A percentile compares a stretch with the other conserved stretches of the same genome.
phyloP scores from a whole-genome alignment of 1,140 invertebrate genomes.

The Gonioctena quinquepunctata region DNA sequence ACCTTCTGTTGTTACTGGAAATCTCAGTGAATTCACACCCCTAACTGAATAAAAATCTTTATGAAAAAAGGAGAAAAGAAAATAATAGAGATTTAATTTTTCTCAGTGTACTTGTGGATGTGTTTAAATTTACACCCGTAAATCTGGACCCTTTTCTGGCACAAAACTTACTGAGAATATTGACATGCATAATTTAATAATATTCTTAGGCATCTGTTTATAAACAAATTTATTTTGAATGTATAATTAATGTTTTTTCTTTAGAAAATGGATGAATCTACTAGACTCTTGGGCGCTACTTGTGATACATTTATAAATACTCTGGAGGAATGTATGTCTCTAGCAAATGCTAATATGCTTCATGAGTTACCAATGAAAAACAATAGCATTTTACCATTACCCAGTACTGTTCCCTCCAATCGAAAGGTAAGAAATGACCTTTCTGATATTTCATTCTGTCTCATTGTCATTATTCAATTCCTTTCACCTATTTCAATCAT shows the following conservation, averaged over 20 bases:
- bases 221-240: too few relatives aligned
- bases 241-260: slow-evolving; percentile 39
- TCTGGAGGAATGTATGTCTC: slow-evolving; percentile 78
- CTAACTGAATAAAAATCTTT: too few relatives aligned
- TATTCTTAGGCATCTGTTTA: too few relatives aligned
- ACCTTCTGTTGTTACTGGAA: too few relatives aligned
- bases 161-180: too few relatives aligned
- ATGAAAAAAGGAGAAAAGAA: too few relatives aligned
- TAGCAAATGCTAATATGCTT: slow-evolving; percentile 61
- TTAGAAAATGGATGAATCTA: slow-evolving; percentile 78
- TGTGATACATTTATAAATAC: slow-evolving; percentile 85
- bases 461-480: neutral
- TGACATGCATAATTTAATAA: too few relatives aligned
- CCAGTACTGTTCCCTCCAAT: slow-evolving; percentile 42
- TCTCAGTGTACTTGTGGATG: too few relatives aligned
- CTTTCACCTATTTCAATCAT: neutral
- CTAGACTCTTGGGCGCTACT: slow-evolving; percentile 72
- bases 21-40: too few relatives aligned
- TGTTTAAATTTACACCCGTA: too few relatives aligned
- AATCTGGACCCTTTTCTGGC: too few relatives aligned
- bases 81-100: too few relatives aligned
- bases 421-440: slow-evolving; percentile 35
- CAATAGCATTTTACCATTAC: slow-evolving; percentile 48
- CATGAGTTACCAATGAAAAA: slow-evolving; percentile 56
- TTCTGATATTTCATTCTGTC: neutral